phyloP scores from a whole-genome alignment of 2,888 invertebrate genomes.

The Papilio gigon region DNA sequence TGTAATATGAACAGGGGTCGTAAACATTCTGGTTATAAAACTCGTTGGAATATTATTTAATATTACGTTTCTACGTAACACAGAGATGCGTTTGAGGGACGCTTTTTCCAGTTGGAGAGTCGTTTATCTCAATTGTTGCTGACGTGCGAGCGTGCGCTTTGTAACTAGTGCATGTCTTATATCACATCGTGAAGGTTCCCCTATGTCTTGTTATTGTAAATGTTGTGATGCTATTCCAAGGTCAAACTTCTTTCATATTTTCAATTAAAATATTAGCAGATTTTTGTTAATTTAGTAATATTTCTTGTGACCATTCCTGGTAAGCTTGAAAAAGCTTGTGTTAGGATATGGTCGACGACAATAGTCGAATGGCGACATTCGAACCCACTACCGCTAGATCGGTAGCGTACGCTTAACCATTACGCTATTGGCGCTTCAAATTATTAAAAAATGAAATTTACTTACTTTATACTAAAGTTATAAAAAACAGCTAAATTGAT shows the following conservation, averaged over 20 bases:
- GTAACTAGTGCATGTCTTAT: conserved; percentile 33
- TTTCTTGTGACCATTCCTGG: too few relatives aligned
- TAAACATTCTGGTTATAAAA: conserved; percentile 72
- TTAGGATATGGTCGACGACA: too few relatives aligned
- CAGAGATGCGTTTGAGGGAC: conserved; percentile 36
- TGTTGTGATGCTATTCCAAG: conserved; percentile 13
- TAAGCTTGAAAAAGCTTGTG: too few relatives aligned
- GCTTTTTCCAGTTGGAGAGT: conserved; percentile 41
- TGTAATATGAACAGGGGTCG: conserved; percentile 70
- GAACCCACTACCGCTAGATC: too few relatives aligned
- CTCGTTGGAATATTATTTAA: conserved; percentile 61
- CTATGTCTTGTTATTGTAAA: conserved; percentile 18
- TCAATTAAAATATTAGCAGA: too few relatives aligned
- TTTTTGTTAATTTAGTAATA: too few relatives aligned
- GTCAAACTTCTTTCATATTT: conserved; percentile 5
- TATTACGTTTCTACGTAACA: conserved; percentile 57
- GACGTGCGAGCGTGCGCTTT: conserved; percentile 40
- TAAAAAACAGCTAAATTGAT: too few relatives aligned
- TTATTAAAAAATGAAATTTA: too few relatives aligned
- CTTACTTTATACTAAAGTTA: too few relatives aligned
- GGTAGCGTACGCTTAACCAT: too few relatives aligned
- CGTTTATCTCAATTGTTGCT: conserved; percentile 42
- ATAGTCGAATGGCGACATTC: too few relatives aligned
- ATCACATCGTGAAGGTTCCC: conserved; percentile 28
- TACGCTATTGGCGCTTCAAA: too few relatives aligned